Evolutionary conservation across 2,888 invertebrate genomes (phyloP).

Genomic region (Scotopteryx bipunctaria): DNA sequence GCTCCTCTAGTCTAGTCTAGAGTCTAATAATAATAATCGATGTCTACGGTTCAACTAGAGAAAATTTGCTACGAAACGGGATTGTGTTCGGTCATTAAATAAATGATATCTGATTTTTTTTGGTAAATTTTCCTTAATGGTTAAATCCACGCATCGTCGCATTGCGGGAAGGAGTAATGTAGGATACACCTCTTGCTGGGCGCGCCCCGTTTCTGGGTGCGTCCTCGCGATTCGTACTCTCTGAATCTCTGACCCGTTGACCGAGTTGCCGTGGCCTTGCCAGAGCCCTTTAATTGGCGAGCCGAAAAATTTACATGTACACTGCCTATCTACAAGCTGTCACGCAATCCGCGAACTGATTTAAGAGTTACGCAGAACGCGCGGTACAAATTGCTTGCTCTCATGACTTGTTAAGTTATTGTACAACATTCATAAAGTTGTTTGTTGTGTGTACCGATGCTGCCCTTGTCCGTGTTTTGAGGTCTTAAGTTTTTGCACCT

Average conservation of each 20-base stretch:
- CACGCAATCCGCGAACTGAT: conserved; percentile 47
- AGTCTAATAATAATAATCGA: neutral
- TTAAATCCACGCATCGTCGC: conserved; percentile 61
- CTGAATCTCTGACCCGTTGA: conserved; percentile 73
- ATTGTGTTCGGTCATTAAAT: neutral
- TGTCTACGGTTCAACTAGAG: neutral
- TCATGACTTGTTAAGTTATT: conserved; percentile 15
- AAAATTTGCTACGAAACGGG: neutral
- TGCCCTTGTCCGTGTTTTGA: conserved; percentile 29
- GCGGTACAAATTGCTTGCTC: conserved; percentile 13
- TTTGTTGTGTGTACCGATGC: conserved; percentile 15
- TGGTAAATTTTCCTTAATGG: conserved; percentile 8
- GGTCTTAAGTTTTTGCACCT: conserved; percentile 24
- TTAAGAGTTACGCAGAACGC: conserved; percentile 19
- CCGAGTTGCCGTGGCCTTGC: conserved; percentile 71
- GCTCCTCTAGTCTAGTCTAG: neutral
- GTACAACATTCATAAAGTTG: conserved; percentile 14
- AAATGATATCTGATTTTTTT: neutral
- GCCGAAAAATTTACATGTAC: conserved; percentile 58
- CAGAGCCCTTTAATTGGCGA: conserved; percentile 58
- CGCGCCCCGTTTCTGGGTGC: conserved; percentile 71
- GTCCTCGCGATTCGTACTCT: conserved; percentile 69
- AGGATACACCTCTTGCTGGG: conserved; percentile 60
- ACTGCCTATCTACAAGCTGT: conserved; percentile 37
- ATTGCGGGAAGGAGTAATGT: conserved; percentile 76